Base-by-base conservation (phyloP, 2,888 invertebrate species). In the Ophion slaviceki region DNA sequence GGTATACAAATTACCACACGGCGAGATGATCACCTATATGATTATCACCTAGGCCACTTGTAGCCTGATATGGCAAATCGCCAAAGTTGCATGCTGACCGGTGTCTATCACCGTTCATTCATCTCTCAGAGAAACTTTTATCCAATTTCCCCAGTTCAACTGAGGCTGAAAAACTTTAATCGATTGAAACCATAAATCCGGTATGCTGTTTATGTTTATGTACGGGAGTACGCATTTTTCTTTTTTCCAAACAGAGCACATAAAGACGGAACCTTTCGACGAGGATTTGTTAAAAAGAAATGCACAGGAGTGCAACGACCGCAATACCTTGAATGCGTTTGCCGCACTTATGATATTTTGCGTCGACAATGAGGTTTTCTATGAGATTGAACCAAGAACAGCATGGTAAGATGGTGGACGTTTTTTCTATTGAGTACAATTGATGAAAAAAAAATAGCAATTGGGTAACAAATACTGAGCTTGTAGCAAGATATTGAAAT, bases 211-310 rank as follows among this genome's bases (percentile, higher is more conserved):
- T 7, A 40, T 5, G 3, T 40, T 40, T 40, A 40, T 40, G 8
- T 40, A 40, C 40, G 40, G 5, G 40, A 40, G 40, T 40, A 40
- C 40, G 32, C 62, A 66, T 64, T 53, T 36, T 57, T 59, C 59
- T 72, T 80, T 68, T 78, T 74, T 76, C 53, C 14, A 40, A 74
- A 10, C 61, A 93, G 93, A 91, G 76, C 88, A 92, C 82, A 91
- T 92, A 67, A 88, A 90, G 81, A 92, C 93, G 8, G 87, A 90
- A 80, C 72, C 85, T 24, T 93, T 93, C 74, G 76, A 74, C 28
- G 87, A 90, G 32, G 83, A 90, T 28, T 28, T 89, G 36, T 89
- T 93, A 47, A 67, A 88, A 11, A 81, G 28, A 45, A 64, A 86
- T 45, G n/a, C 67, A 78, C 57, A 80, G 10, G 81, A 71, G n/a